A percentile compares a stretch with the other conserved stretches of the same genome.
Conservation (phyloP, 2,888 invertebrate genomes). For the Brachyptera risi region DNA sequence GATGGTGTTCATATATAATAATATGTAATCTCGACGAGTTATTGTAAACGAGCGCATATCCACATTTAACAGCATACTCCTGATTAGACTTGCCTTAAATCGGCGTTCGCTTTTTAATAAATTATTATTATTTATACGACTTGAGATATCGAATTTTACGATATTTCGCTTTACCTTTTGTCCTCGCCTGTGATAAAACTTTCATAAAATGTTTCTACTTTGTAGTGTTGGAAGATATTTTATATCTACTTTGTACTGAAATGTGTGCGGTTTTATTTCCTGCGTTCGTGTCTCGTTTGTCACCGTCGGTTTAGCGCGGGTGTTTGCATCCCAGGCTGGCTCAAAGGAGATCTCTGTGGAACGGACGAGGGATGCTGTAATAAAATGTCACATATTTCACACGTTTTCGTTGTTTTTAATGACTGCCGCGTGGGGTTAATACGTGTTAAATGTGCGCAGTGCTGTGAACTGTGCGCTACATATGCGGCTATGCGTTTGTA, state of each 20-base stretch:
- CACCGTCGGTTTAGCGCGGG: no score
- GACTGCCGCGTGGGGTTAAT: no score
- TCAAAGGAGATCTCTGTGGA: not conserved
- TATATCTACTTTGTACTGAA: not conserved
- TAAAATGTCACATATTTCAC: slow-evolving; percentile 30
- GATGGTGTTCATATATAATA: no score
- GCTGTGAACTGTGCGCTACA: no score
- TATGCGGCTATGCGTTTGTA: no score
- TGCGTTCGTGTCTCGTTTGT: no score
- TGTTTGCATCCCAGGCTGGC: no score
- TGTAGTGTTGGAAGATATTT: no score
- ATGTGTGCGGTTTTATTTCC: not conserved
- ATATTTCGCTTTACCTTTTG: slow-evolving; percentile 16
- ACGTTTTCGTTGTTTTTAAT: slow-evolving; percentile 31
- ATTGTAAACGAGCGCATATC: no score
- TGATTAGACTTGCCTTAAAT: no score
- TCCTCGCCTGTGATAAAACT: slow-evolving; percentile 22
- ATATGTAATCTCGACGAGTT: not conserved
- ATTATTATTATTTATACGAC: not conserved
- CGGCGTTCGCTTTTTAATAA: not conserved
- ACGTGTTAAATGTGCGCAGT: no score
- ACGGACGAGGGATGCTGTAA: slow-evolving; percentile 6
- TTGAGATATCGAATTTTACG: slow-evolving; percentile 14
- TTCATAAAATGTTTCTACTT: slow-evolving; percentile 20
- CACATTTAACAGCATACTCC: no score